Evolutionary conservation across 2,797 vertebrate species (phyloP).

Genomic region (Gephyroberyx darwinii): DNA sequence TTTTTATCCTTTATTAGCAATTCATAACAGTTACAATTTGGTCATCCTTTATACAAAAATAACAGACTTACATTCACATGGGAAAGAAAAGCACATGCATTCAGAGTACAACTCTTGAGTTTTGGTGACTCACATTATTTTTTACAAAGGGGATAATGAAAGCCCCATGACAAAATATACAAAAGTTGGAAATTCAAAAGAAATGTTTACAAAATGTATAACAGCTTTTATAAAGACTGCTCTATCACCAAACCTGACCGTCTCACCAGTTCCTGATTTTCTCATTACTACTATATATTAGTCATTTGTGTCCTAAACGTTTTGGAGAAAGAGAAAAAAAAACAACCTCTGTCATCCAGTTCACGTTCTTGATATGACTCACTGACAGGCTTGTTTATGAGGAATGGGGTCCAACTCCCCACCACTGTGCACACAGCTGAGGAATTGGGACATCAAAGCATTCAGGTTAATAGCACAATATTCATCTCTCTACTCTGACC

Average conservation of each 20-base stretch:
- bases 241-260: background rate
- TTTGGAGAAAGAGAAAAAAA: background rate
- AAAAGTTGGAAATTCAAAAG: conserved; percentile 58
- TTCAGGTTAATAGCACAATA: background rate
- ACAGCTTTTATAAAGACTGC: background rate
- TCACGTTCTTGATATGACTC: background rate
- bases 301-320: background rate
- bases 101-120: conserved; percentile 14
- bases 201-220: conserved; percentile 52
- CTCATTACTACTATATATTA: conserved; percentile 10
- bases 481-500: background rate
- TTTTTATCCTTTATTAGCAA: conserved; percentile 49
- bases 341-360: background rate
- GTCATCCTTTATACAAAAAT: conserved; percentile 66
- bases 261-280: background rate
- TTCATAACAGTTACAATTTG: conserved; percentile 40
- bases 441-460: background rate
- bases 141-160: conserved; percentile 45
- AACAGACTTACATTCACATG: conserved; percentile 50
- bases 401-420: background rate
- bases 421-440: no score
- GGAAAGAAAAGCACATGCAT: conserved; percentile 36
- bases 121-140: conserved; percentile 31
- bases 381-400: background rate
- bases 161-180: conserved; percentile 49